A percentile compares a stretch with the other conserved stretches of the same genome.
Evolutionary conservation across 2,113 vertebrate species (phyloP).

Genomic region (Cygnus atratus): DNA sequence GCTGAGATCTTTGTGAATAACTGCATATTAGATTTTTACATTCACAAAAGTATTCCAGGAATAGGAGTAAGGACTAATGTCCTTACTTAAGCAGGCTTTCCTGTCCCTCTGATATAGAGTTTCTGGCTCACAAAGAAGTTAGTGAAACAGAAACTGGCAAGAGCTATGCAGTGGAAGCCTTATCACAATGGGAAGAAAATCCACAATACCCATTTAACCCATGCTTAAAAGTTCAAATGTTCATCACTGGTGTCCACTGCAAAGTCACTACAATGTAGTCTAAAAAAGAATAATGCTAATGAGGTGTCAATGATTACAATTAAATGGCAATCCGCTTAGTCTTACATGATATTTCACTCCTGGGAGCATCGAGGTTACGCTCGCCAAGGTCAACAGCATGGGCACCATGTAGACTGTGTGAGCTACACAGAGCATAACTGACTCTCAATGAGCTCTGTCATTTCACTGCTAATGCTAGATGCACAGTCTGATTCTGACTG

Average conservation of each 20-base stretch:
- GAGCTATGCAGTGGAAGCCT: not conserved
- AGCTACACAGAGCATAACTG: not conserved
- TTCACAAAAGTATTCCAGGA: not conserved
- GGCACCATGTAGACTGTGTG: not conserved
- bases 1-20: not conserved
- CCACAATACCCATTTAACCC: not conserved
- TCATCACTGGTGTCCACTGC: not conserved
- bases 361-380: not conserved
- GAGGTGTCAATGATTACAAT: not conserved
- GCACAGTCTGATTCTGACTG: conserved; percentile 20
- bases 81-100: too few species aligned
- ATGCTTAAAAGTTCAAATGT: not conserved
- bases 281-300: not conserved
- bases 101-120: not conserved
- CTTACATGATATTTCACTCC: not conserved
- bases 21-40: not conserved
- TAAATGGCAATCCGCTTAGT: conserved; percentile 18
- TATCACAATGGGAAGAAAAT: not conserved
- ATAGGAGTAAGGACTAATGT: not conserved
- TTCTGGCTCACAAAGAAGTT: not conserved
- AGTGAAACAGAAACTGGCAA: not conserved
- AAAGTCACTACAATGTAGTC: not conserved
- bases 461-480: not conserved
- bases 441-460: not conserved
- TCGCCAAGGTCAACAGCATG: not conserved